Evolutionary conservation across 2,113 vertebrate species (phyloP), one percentile per base, ranked within the genome.

Genomic region (Periophthalmodon schlosseri): DNA sequence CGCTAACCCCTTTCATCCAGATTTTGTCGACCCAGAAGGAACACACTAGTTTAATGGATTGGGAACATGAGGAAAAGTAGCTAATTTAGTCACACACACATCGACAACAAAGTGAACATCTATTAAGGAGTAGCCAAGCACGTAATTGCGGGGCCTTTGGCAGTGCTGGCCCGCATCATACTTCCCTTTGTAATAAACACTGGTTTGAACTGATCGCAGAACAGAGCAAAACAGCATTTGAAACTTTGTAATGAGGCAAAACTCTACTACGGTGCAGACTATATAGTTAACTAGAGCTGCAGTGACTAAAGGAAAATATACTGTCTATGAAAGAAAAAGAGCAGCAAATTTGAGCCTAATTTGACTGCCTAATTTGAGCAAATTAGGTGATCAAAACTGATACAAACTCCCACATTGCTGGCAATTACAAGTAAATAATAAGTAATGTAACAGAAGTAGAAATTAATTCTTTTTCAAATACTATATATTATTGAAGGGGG

Each of bases 81-180:
- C 46, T 69, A 68, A 72, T 72, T 58, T 36, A 70, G 82, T 65
- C 72, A 24, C 73, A 70, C 73, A 70, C 14, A 70, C 60, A 39
- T 54, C 60, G 46, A 73, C 68, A 84, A 77, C 34, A 75, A 84
- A 79, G 73, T 18, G 68, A 82, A 86, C 68, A 79, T 81, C 84
- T 88, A 89, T 87, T 84, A 90, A 92, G 79, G 79, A 77, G 70
- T 86, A 84, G n/a, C 81, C 85, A 86, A 87, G 81, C 84, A 87
- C 79, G 78, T 91, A 87, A 91, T 91, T 90, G 74, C 85, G 69
- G 74, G 63, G 78, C 85, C 81, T 86, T 82, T 79, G 84, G 79
- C 85, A 82, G 73, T n/a, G 73, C 33, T 78, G 75, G 80, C 78
- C 64, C 69, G 73, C 66, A 57, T 84, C 79, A 44, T 70, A 64